phyloP scores from a whole-genome alignment of 53 echinoderm and acorn worm species.

The Luidia sarsii region DNA sequence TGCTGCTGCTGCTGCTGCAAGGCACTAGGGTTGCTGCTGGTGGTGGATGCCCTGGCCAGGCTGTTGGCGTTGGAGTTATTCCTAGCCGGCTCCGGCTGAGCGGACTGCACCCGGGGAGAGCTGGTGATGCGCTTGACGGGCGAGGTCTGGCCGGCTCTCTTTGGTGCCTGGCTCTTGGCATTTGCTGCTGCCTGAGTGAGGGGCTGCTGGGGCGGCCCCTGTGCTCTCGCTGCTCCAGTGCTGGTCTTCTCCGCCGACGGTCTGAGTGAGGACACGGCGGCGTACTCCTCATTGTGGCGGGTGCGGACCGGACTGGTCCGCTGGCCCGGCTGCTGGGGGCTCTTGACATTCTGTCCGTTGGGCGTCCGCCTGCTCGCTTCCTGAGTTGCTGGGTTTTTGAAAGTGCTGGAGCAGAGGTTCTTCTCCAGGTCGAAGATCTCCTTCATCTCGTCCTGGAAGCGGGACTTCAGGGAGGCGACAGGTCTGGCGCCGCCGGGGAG shows the following conservation, averaged over 20 bases:
- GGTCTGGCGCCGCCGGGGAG: slow-evolving; percentile 80
- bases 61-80: slow-evolving; percentile 96
- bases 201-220: slow-evolving; percentile 33
- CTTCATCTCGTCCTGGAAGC: slow-evolving; percentile 70
- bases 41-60: slow-evolving; percentile 52
- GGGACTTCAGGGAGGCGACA: slow-evolving; percentile 80
- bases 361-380: slow-evolving; percentile 57
- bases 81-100: slow-evolving; percentile 66
- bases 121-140: slow-evolving; percentile 29
- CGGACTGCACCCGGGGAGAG: slow-evolving; percentile 41
- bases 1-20: no score
- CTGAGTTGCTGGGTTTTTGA: slow-evolving; percentile 65
- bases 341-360: slow-evolving; percentile 41
- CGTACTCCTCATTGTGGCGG: slow-evolving; percentile 76
- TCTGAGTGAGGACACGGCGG: slow-evolving; percentile 70
- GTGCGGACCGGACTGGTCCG: slow-evolving; percentile 54
- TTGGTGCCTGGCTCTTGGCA: slow-evolving; percentile 26
- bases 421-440: slow-evolving; percentile 87
- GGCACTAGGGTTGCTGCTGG: slow-evolving; percentile 70
- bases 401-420: slow-evolving; percentile 78
- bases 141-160: slow-evolving; percentile 25
- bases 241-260: slow-evolving; percentile 32
- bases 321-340: slow-evolving; percentile 18
- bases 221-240: slow-evolving; percentile 42
- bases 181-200: background rate